Evolutionary conservation across 2,113 vertebrate species (phyloP).

Genomic region (Macaca fascicularis): DNA sequence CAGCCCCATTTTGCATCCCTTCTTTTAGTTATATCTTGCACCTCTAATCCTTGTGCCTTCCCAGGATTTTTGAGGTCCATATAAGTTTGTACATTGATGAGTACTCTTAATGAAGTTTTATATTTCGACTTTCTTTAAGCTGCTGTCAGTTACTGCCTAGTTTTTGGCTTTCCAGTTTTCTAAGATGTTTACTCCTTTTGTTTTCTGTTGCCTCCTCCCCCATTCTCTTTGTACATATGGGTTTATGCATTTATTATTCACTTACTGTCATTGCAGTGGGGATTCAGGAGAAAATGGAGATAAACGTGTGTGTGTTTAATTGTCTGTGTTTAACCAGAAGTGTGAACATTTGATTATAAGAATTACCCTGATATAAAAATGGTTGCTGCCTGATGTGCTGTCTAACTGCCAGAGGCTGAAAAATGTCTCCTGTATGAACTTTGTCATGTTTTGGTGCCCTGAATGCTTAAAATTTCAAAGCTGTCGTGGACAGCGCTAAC

Average conservation of each 20-base stretch:
- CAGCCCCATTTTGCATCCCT: neutral
- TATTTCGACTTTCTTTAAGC: neutral
- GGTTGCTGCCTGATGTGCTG: neutral
- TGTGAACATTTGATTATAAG: slow-evolving; percentile 25
- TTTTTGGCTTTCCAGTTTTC: neutral
- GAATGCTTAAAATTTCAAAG: slow-evolving; percentile 21
- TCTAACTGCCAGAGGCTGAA: neutral
- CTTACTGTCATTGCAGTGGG: neutral
- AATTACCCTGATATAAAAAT: neutral
- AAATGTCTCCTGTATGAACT: neutral
- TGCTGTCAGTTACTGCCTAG: neutral
- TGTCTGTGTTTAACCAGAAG: neutral
- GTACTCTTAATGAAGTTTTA: neutral
- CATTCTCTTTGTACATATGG: neutral
- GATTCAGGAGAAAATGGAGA: neutral
- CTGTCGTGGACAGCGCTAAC: neutral
- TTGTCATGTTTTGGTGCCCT: neutral
- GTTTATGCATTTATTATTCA: neutral
- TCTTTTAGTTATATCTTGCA: neutral
- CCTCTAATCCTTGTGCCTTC: slow-evolving; percentile 7
- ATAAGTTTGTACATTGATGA: neutral
- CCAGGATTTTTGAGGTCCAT: neutral
- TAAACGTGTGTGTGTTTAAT: neutral
- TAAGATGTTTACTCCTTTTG: neutral
- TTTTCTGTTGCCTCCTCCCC: neutral